Conservation (phyloP, 2,113 vertebrate genomes). For the Podocnemis expansa region DNA sequence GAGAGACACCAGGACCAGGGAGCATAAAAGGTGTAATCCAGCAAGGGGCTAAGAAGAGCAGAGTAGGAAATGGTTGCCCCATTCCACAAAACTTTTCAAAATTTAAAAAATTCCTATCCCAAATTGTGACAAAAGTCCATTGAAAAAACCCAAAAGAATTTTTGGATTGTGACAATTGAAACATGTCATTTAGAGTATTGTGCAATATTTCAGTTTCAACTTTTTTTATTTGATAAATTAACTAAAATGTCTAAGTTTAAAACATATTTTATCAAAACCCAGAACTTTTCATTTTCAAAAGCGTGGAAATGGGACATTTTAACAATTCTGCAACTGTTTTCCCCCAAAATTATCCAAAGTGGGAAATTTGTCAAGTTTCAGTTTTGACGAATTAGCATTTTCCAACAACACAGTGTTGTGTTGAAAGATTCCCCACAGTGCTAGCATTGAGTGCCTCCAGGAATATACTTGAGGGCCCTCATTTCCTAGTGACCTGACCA, state of each 20-base stretch:
- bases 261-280: background rate
- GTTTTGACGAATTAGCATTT: background rate
- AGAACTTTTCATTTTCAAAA: background rate
- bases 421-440: background rate
- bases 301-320: background rate
- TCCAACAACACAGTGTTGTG: background rate
- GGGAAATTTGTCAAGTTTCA: background rate
- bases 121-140: background rate
- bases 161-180: background rate
- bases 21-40: background rate
- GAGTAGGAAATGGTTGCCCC: background rate
- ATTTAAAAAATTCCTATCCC: background rate
- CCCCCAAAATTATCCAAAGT: background rate
- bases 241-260: background rate
- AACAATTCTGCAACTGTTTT: background rate
- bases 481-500: background rate
- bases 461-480: background rate
- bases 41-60: background rate
- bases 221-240: background rate
- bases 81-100: background rate
- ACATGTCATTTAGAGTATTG: background rate
- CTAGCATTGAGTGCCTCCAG: background rate
- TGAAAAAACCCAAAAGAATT: background rate
- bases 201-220: background rate
- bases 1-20: background rate